These are phyloP conservation scores for Platorchestia sp. DNA, from an alignment of 1,140 invertebrate genomes.

Conservation along the genomic window DNA sequence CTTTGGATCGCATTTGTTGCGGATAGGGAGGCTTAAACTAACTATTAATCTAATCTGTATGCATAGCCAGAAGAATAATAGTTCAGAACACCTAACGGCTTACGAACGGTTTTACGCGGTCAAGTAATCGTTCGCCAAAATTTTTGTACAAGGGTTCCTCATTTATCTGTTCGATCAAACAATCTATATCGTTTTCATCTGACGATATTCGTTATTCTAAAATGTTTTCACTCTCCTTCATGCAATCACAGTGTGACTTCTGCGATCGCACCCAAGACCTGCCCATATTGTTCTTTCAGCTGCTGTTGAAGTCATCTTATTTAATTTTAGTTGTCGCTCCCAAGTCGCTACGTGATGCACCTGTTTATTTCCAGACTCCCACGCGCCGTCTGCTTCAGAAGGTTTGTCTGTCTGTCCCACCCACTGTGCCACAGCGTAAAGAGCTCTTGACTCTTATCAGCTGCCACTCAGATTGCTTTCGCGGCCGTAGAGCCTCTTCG, in stretches of 20 bases:
- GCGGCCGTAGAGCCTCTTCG: not conserved
- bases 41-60: no score
- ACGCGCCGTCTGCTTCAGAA: not conserved
- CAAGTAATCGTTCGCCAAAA: no score
- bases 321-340: not conserved
- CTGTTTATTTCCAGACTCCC: not conserved
- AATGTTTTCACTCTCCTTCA: no score
- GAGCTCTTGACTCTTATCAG: not conserved
- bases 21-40: no score
- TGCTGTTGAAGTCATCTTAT: not conserved
- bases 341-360: not conserved
- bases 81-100: no score
- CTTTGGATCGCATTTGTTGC: no score
- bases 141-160: no score
- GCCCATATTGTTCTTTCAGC: not conserved
- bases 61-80: no score
- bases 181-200: not conserved
- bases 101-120: no score
- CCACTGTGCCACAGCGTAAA: not conserved
- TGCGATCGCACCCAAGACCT: not conserved
- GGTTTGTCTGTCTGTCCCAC: not conserved
- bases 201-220: no score
- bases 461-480: not conserved
- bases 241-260: no score
- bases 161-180: not conserved